Base-by-base conservation (phyloP, 2,888 invertebrate species). In the Lathronympha strigana region DNA sequence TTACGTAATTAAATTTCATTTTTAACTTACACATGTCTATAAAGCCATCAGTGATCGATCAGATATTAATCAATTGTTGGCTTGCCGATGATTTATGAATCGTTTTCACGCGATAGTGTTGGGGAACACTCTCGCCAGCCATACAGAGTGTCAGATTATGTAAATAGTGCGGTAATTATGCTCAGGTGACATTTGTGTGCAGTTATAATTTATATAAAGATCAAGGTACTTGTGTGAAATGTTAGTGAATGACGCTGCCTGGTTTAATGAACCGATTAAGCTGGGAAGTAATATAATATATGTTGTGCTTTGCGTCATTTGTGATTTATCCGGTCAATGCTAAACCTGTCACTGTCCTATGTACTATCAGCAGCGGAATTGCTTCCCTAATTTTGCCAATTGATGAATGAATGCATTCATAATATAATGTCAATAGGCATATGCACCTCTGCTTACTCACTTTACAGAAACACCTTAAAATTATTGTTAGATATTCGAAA, bases 121-220 rank as follows among this genome's bases (percentile, higher is more conserved):
- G 8, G 13, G 3, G 21, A n/a, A 40, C 28, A 55, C 55, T 55
- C 55, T 55, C 54, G 5, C 51, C 33, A 17, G 13, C 17, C 25
- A 55, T 55, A 55, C 55, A 55, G 25, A 55, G 55, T 8, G 55
- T 5, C 55, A 19, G 43, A 55, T 55, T 55, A 55, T 55, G 55
- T 40, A 55, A 55, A 55, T 43, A 55, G 1, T 17, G 17, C 15
- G 15, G 25, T 55, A 43, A 55, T 53, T 53, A 53, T 38, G 53
- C 53, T 15, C 19, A 9, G 38, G 28, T 28, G 55, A 55, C 55
- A 55, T 55, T 55, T 55, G 6, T 15, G 9, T 13, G 21, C 21
- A n/a, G 19, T 33, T 51, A 33, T 31, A 8, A 53, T 33, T 36
- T 23, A 38, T 53, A 53, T 53, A 54, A 54, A 54, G 54, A 54